phyloP scores from a whole-genome alignment of 2,888 invertebrate genomes.

The Miltochrista miniata region DNA sequence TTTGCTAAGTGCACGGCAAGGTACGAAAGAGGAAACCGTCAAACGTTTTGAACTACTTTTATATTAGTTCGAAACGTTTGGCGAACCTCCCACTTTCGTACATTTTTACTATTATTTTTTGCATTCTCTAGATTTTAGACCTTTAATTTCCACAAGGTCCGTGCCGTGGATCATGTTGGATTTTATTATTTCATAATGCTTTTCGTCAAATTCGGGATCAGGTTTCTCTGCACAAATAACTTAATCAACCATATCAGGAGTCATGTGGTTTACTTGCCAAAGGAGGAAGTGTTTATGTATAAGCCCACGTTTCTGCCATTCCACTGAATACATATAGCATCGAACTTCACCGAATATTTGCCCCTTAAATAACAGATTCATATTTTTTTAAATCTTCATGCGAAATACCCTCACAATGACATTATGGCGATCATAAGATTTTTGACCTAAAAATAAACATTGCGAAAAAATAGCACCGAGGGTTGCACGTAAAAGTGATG shows the following conservation, averaged over 20 bases:
- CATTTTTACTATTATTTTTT: conserved; percentile 25
- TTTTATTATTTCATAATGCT: conserved; percentile 6
- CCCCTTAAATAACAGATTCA: conserved; percentile 20
- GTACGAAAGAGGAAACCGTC: conserved; percentile 15
- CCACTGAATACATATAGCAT: conserved; percentile 1
- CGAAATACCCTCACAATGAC: conserved; percentile 28
- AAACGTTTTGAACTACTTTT: conserved; percentile 20
- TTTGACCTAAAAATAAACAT: conserved; percentile 19
- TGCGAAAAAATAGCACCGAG: conserved; percentile 27
- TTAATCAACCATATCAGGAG: too few species aligned
- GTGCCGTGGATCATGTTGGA: conserved; percentile 18
- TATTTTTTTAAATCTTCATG: conserved; percentile 15
- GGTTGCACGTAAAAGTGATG: conserved; percentile 7
- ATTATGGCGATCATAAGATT: conserved; percentile 8
- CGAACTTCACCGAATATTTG: conserved; percentile 22
- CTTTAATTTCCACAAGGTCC: conserved; percentile 18
- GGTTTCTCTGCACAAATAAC: conserved; percentile 11
- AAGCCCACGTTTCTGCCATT: conserved; percentile 32
- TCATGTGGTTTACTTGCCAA: conserved; percentile 19
- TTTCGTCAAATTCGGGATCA: conserved; percentile 9
- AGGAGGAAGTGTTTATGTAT: conserved; percentile 24
- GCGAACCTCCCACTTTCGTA: conserved; percentile 27
- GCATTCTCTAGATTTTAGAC: conserved; percentile 20
- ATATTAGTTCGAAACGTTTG: too few species aligned
- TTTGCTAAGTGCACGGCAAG: conserved; percentile 9